Evolutionary conservation across 2,888 invertebrate species (phyloP).

Genomic region (Leptopilina syphax): DNA sequence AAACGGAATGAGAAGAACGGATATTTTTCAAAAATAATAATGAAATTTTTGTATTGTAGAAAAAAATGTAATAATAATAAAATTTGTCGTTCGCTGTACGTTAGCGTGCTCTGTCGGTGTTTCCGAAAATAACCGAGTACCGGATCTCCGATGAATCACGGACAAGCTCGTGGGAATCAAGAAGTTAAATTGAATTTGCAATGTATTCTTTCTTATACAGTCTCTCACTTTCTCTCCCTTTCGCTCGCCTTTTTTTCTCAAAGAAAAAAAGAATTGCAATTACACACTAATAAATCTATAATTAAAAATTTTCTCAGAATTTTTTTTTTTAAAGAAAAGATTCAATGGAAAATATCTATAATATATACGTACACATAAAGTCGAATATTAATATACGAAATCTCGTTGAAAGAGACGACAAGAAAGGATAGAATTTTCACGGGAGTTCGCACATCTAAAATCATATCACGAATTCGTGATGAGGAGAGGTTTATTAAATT

Average conservation of each 20-base stretch:
- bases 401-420: conserved; percentile 3
- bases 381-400: neutral
- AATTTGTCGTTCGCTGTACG: neutral
- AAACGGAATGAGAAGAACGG: too few relatives aligned
- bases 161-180: conserved; percentile 16
- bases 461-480: conserved; percentile 4
- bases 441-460: conserved; percentile 4
- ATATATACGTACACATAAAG: neutral
- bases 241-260: neutral
- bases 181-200: conserved; percentile 28
- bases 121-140: conserved; percentile 12
- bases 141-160: conserved; percentile 31
- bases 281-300: neutral
- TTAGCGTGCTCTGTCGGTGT: conserved; percentile 17
- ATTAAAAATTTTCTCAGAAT: neutral
- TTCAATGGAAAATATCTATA: neutral
- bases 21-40: neutral
- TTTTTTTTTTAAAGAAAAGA: neutral
- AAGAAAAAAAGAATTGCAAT: neutral
- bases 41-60: neutral
- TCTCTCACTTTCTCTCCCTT: conserved; percentile 33
- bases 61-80: neutral
- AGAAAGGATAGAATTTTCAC: conserved; percentile 8
- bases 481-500: conserved; percentile 23
- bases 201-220: conserved; percentile 26